Base-by-base conservation (phyloP, 2,113 vertebrate genomes). In the Thalassoma bifasciatum region DNA sequence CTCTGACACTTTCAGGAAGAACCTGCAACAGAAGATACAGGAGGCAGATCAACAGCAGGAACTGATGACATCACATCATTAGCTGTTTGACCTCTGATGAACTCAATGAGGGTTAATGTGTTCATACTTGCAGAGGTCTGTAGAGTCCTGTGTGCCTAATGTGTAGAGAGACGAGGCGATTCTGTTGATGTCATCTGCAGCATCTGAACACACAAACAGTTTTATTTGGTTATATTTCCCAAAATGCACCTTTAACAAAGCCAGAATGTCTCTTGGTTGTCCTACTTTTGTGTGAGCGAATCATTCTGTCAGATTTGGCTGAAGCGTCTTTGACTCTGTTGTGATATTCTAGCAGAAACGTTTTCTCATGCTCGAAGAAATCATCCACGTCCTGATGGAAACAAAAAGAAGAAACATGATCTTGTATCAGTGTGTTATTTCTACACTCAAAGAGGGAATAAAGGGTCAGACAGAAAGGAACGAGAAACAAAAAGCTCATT, bases 331-430 rank as follows among this genome's bases (percentile, higher is more conserved):
- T 99, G 57, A 99, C 97, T 84, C 98, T 84, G 87, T 97, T 99
- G 93, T 99, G 98, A 87, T 99, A 99, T 75, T 99, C 98, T 85
- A 99, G 93, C 91, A 99, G 96, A 85, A 99, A 99, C 49, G 97
- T 99, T 92, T 98, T 96, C 90, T 99, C 98, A 24, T 99, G 97
- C 75, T 99, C 98, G 82, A 99, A 99, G 93, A 99, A 99, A 86
- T 99, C 98, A 81, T 99, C 98, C 74, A 99, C 97, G 74, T 99
- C 98, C 98, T 99, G 90, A 34, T 78, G 72, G 63, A 91, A 86
- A 74, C 11, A 80, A 56, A 87, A 63, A 47, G 30, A 1, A 36
- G 38, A 79, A 26, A 51, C 23, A 3, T 13, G 30, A 30, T 3
- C 30, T 6, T 6, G 6, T 6, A 4, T 30, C 30, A 30, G 30